These are phyloP conservation scores for Glandiceps talaboti DNA, from an alignment of 53 echinoderm and acorn worm genomes.

Conservation along the genomic window DNA sequence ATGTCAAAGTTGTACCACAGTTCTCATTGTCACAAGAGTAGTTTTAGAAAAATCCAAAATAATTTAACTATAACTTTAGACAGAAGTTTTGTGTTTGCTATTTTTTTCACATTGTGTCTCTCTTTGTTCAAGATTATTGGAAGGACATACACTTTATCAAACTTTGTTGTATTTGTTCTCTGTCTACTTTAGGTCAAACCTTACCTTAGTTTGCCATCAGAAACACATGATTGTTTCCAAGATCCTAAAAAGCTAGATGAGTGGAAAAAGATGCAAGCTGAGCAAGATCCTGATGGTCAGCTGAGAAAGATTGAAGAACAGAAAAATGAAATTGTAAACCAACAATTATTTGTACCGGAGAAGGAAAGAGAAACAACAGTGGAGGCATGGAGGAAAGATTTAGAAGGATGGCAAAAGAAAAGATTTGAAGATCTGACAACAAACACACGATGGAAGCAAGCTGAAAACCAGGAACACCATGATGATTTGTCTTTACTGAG, in stretches of 20 bases:
- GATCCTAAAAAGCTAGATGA: slow-evolving; percentile 42
- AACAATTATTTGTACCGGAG: slow-evolving; percentile 41
- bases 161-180: too few species aligned
- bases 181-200: slow-evolving; percentile 47
- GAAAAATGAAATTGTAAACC: slow-evolving; percentile 30
- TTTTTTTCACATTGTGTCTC: too few species aligned
- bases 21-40: too few species aligned
- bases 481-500: slow-evolving; percentile 76
- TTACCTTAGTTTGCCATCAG: slow-evolving; percentile 67
- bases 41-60: too few species aligned
- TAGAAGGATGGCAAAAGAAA: slow-evolving; percentile 45
- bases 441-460: slow-evolving; percentile 85
- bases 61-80: too few species aligned
- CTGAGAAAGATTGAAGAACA: slow-evolving; percentile 50
- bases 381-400: slow-evolving; percentile 33
- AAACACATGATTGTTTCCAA: slow-evolving; percentile 65
- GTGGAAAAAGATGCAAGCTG: slow-evolving; percentile 55
- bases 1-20: too few species aligned
- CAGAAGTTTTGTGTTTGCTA: too few species aligned
- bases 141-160: too few species aligned
- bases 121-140: too few species aligned
- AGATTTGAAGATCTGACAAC: slow-evolving; percentile 54
- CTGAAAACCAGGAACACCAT: slow-evolving; percentile 74
- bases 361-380: not conserved
- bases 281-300: slow-evolving; percentile 62